These are phyloP conservation scores for Prietella phreatophila DNA, from an alignment of 2,113 vertebrate genomes.

Conservation along the genomic window DNA sequence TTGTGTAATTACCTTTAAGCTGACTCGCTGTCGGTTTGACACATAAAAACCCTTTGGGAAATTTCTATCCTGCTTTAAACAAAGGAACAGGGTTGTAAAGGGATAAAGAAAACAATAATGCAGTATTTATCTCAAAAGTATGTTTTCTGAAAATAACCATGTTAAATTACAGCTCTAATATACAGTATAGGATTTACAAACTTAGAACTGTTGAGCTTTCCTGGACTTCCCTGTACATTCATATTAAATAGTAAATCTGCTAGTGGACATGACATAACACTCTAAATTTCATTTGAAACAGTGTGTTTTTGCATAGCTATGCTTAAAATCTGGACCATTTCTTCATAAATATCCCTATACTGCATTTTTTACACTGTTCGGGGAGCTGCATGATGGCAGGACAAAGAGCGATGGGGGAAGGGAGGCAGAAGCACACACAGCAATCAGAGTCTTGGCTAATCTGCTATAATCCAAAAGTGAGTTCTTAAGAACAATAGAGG, in stretches of 20 bases:
- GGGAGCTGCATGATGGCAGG: conserved; percentile 37
- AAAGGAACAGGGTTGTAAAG: conserved; percentile 15
- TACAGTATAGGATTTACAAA: neutral
- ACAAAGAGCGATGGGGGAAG: conserved; percentile 54
- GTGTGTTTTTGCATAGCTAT: conserved; percentile 41
- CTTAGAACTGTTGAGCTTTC: neutral
- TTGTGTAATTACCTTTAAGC: conserved; percentile 34
- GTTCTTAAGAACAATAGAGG: conserved; percentile 46
- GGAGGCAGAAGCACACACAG: conserved; percentile 36
- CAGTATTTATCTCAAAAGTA: conserved; percentile 14
- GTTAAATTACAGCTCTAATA: conserved; percentile 11
- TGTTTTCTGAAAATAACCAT: conserved; percentile 28
- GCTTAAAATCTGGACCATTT: conserved; percentile 47
- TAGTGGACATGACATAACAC: neutral
- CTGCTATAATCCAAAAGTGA: conserved; percentile 48
- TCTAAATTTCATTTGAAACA: neutral
- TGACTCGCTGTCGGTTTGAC: neutral
- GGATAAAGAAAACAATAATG: conserved; percentile 6
- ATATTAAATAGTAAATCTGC: neutral
- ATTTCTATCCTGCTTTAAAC: conserved; percentile 21
- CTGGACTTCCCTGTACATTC: neutral
- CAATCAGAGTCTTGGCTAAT: conserved; percentile 45
- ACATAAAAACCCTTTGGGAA: conserved; percentile 29
- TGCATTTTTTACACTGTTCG: conserved; percentile 42
- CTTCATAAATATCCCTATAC: conserved; percentile 40